Evolutionary conservation across 2,113 vertebrate species (phyloP), one percentile per base, ranked within the genome.

Genomic region (Thalassarche chlororhynchos): DNA sequence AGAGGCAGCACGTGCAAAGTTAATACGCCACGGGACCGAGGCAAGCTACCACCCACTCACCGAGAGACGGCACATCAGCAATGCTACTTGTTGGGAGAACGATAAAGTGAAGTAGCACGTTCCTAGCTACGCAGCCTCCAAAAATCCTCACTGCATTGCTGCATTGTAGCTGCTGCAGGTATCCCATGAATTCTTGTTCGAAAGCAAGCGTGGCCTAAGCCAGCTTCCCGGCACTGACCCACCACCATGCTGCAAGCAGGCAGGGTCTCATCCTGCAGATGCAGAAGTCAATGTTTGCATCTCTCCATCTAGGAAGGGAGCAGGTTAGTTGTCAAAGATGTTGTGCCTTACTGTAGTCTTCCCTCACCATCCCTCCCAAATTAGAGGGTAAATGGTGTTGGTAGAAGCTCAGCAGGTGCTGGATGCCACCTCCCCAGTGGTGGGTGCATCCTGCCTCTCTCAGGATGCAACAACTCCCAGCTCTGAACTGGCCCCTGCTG

Each of bases 1-100:
- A 40, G n/a, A 46, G 17, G 44, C 51, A 77, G 24, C 44, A 78
- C 1, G 0, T 51, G 14, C 13, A 4, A 54, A 84, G 47, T 46
- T 29, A 13, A 72, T 10, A 38, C 1, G 0, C n/a, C 49, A 26
- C 0, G 0, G 68, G 34, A 38, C 15, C 0, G 0, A 31, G 42
- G 25, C 1, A 4, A 84, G 44, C 32, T 46, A 65, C 32, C 23
- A 25, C 15, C 16, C 44, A 9, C 36, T 36, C 36, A 38, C 24
- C 0, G 0, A 70, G 36, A 58, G 62, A 24, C 0, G 29, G 38
- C 29, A 38, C 29, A 47, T 11, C 66, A 60, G 28, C 47, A 57
- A 4, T 1, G 24, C 23, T n/a, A 17, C 82, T 49, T 20, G 14
- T 5, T 42, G 24, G 44, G 72, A 78, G 38, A 76, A 66, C 1